Evolutionary conservation across 2,888 invertebrate genomes (phyloP), one percentile per base, ranked within the genome.

Genomic region (Drosophila ustulata): DNA sequence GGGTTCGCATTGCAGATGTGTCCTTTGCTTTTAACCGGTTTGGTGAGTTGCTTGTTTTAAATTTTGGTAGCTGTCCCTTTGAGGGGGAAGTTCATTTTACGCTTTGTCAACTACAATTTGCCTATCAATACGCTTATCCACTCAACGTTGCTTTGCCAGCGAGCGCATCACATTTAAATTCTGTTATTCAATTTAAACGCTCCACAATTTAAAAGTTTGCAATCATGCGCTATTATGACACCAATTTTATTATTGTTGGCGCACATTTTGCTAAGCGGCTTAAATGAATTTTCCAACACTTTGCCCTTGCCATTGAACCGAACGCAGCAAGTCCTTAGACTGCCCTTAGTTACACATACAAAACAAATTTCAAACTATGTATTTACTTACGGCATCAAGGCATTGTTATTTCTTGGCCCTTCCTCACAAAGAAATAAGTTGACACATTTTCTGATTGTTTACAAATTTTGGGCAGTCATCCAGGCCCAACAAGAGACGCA

Each of bases 401-500:
- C 73, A 84, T 82, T 87, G 82, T 84, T 78, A 71, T 82, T 71
- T 53, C 59, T 62, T 66, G 30, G 32, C 41, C 47, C 57, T 43
- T 28, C 50, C 28, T 50, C 32, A 51, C 68, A 68, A 71, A 69
- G 82, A 82, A 84, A 84, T 84, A 84, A 84, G 83, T 87, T 84
- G 83, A 84, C 83, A 84, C 85, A 84, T 84, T 84, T 80, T 84
- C 75, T 80, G 87, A 84, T 84, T 84, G 87, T 84, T 84, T 84
- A 84, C 83, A 84, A 87, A 84, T 84, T 84, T 82, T 37, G 71
- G 87, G 78, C 71, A 78, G 80, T 75, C 84, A 82, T 78, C 78
- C 80, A 71, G 56, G 58, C 56, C 41, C 45, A 30, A 13, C 9
- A 45, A 7, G 4, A 59, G 59, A 53, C 49, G 53, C 30, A 18